Conservation (phyloP, 2,797 vertebrate species). For the Diceros bicornis region DNA sequence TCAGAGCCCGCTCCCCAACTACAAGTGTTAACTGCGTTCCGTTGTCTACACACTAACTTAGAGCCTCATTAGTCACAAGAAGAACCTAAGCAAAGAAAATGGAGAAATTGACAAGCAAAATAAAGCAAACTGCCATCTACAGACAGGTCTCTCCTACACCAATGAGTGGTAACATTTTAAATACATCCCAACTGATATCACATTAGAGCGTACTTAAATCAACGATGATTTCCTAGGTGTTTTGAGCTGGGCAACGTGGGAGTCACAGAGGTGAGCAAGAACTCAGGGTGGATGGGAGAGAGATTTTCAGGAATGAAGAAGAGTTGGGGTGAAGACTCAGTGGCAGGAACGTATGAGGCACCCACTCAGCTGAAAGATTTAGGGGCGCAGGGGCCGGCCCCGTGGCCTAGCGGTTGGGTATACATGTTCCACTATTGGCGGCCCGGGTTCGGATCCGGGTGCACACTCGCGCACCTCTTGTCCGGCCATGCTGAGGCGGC, state of each 20-base stretch:
- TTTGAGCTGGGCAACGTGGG: neutral
- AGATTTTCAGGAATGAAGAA: neutral
- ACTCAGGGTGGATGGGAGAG: neutral
- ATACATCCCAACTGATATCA: neutral
- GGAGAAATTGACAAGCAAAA: neutral
- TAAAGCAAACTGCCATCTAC: neutral
- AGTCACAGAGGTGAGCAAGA: neutral
- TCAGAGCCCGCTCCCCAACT: neutral
- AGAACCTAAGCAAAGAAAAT: neutral
- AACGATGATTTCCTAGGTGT: neutral
- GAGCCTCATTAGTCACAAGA: neutral
- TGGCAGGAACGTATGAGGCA: neutral
- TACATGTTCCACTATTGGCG: too few species aligned
- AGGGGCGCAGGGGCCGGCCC: neutral
- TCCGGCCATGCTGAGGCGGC: too few species aligned
- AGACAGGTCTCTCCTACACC: neutral
- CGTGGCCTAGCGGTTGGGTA: too few species aligned
- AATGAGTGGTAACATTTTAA: fast-evolving
- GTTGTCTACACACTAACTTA: too few species aligned
- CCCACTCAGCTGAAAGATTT: too few species aligned
- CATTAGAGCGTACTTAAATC: neutral
- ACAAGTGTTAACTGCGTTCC: neutral
- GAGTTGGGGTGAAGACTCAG: neutral
- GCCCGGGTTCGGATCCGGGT: too few species aligned
- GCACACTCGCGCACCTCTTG: too few species aligned